Evolutionary conservation across 30 jellyfish, hydroid and myxozoan genomes (phyloP).

Genomic region (Hydractinia echinata): DNA sequence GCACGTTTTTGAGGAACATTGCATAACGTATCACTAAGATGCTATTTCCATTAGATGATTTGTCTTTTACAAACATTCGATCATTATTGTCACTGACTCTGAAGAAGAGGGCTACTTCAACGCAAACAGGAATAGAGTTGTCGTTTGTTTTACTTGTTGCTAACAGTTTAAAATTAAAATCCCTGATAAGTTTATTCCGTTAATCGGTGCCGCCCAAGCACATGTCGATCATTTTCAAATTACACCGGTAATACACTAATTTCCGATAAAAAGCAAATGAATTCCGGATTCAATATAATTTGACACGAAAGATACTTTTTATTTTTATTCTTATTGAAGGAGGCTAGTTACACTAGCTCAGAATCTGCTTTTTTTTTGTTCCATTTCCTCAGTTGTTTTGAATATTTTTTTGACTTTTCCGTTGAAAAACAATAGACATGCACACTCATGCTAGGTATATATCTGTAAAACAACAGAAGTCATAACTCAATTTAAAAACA

Average conservation of each 20-base stretch:
- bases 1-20: too few relatives aligned
- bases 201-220: background rate
- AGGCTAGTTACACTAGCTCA: background rate
- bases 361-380: background rate
- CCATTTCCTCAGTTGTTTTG: background rate
- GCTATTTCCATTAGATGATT: too few relatives aligned
- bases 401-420: background rate
- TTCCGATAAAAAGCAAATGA: conserved; percentile 12
- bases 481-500: too few relatives aligned
- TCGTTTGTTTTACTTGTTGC: too few relatives aligned
- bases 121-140: too few relatives aligned
- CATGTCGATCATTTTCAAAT: background rate
- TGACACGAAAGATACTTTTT: background rate
- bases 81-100: too few relatives aligned
- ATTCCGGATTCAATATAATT: conserved; percentile 11
- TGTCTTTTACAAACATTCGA: too few relatives aligned
- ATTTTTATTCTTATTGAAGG: background rate
- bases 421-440: background rate
- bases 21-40: too few relatives aligned
- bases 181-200: conserved; percentile 10
- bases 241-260: background rate
- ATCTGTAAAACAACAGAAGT: too few relatives aligned
- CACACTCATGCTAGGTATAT: background rate
- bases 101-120: too few relatives aligned
- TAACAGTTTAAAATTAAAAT: background rate